Percentiles rank a stretch among this genome's conserved stretches.
These are phyloP conservation scores for Stegophylla sp. DNA, from an alignment of 2,888 invertebrate genomes.

Conservation along the genomic window DNA sequence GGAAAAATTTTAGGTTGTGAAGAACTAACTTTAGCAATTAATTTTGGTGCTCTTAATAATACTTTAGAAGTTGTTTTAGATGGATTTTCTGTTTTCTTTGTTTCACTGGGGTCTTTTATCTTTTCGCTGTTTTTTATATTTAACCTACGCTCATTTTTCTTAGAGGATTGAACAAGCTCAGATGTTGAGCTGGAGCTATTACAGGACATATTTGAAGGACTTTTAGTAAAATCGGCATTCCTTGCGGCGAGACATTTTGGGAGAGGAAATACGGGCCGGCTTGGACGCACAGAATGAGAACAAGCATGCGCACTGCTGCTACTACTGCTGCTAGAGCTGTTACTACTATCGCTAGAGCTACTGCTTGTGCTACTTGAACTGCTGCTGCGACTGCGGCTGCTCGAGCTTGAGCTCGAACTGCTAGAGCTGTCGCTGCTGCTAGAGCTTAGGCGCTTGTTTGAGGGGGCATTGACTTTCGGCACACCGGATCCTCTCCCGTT, in stretches of 20 bases:
- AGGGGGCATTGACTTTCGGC: conserved; percentile 56
- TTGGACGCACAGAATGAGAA: conserved; percentile 60
- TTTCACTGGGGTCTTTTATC: background rate
- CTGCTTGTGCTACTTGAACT: conserved; percentile 55
- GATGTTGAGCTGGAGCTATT: conserved; percentile 20
- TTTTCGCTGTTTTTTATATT: conserved; percentile 19
- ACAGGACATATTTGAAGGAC: conserved; percentile 32
- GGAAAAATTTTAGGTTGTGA: conserved; percentile 57
- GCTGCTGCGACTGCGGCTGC: conserved; percentile 62
- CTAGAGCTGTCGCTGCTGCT: conserved; percentile 60
- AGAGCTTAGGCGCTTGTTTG: conserved; percentile 59
- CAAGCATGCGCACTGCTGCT: conserved; percentile 61
- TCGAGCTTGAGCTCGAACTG: conserved; percentile 60
- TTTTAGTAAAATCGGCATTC: conserved; percentile 50
- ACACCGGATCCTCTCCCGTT: conserved; percentile 64
- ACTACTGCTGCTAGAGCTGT: conserved; percentile 61
- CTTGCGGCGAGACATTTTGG: conserved; percentile 52
- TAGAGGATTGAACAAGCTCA: conserved; percentile 22
- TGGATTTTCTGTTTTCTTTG: conserved; percentile 6
- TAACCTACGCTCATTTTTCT: conserved; percentile 3
- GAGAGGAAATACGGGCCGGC: conserved; percentile 60
- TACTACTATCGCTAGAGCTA: conserved; percentile 60
- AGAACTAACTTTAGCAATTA: conserved; percentile 49
- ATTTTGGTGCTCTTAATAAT: conserved; percentile 53
- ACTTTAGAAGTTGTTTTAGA: conserved; percentile 36